Percentiles rank a stretch among this genome's conserved stretches.
Conservation (phyloP, 2,888 invertebrate genomes). For the Erebia epiphron region DNA sequence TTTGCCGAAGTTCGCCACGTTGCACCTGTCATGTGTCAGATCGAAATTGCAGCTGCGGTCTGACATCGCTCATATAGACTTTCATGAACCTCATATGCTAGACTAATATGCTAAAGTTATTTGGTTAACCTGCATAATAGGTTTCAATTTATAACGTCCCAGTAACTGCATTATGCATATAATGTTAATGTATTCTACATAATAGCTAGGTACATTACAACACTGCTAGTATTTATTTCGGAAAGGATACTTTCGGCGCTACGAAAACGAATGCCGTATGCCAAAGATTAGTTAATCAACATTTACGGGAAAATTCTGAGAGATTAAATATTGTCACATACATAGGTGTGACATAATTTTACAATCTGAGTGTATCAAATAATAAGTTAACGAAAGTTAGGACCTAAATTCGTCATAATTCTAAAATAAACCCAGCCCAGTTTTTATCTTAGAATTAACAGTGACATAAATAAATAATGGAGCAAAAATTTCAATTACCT, state of each 20-base stretch:
- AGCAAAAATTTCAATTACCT: conserved; percentile 74
- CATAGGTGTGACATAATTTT: no score
- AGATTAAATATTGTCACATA: no score
- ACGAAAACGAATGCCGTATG: no score
- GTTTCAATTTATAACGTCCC: not conserved
- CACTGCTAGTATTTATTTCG: not conserved
- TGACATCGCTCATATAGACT: conserved; percentile 25
- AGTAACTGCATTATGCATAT: not conserved
- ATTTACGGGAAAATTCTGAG: no score
- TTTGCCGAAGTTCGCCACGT: conserved; percentile 10
- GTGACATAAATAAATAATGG: not conserved
- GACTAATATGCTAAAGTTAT: conserved; percentile 6
- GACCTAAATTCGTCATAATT: no score
- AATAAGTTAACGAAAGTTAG: no score
- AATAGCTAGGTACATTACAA: not conserved
- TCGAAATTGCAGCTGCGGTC: conserved; percentile 19
- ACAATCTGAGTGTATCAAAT: no score
- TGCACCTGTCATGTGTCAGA: conserved; percentile 20
- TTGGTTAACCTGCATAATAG: not conserved
- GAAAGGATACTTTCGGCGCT: no score
- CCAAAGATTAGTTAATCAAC: no score
- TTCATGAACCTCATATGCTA: conserved; percentile 24
- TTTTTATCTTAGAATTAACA: no score
- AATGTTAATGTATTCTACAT: not conserved
- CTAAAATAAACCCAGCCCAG: no score